Base-by-base conservation (phyloP, 2,113 vertebrate species). In the Leptodactylus fuscus region DNA sequence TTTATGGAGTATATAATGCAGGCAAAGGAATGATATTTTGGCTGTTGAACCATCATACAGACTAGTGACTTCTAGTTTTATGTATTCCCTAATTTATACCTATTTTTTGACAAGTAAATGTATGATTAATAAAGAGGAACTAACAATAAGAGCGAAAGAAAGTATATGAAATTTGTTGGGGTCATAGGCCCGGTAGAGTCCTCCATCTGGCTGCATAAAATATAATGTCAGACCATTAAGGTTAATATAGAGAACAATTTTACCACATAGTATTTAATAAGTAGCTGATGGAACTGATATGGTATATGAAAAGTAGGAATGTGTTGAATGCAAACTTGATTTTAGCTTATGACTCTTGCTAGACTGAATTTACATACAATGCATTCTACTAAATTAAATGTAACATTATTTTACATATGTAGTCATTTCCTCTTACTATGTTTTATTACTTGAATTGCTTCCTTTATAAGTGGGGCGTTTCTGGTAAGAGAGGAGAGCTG, bases 1-100 rank as follows among this genome's bases (percentile, higher is more conserved):
- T 80, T 80, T 80, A 80, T 80, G 55, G 55, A 12, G 36, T 80
- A 60, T 62, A 44, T 44, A 62, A 80, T 73, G 20, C 38, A 76
- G 55, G 36, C 36, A 24, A 27, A 62, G n/a, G 53, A 62, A 44
- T 38, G 38, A 80, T 58, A 80, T 80, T 80, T 80, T 80, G 32
- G 77, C 77, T 38, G 51, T 44, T 41, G 44, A 76, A n/a, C 15
- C 48, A 29, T 76, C 24, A 73, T 69, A 38, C 18, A 69, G 34
- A 18, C 65, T 69, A 69, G 8, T 4, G 38, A 76, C 24, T 76
- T 76, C 12, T 49, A 16, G 16, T 49, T 76, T 49, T 46, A 75
- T 29, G 48, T 76, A 32, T 73, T 44, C 10, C 4, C 70, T 44
- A 46, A 73, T 73, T 73, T 46, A 44, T 73, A 73, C 22, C 20